phyloP scores from a whole-genome alignment of 1,140 invertebrate species.

The Drosophila pruinosa region DNA sequence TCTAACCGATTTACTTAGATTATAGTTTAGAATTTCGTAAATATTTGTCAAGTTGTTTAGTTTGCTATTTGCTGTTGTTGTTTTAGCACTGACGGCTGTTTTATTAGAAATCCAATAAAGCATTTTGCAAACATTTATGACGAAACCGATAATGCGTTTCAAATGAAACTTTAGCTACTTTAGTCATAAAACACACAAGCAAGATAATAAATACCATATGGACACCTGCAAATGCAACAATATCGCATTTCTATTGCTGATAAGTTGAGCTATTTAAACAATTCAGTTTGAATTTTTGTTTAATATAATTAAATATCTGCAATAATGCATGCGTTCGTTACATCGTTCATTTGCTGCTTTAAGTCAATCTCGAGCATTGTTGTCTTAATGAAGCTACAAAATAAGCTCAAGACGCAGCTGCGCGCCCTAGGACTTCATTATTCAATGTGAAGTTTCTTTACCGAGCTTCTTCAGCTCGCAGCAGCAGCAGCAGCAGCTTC shows the following conservation, averaged over 20 bases:
- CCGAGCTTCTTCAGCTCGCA: background rate
- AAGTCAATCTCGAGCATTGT: conserved; percentile 4
- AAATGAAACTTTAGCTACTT: background rate
- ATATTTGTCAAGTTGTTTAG: conserved; percentile 56
- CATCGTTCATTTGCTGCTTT: background rate
- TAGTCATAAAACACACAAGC: background rate
- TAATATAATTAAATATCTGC: background rate
- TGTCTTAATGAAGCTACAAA: conserved; percentile 16
- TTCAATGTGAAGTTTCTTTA: conserved; percentile 9
- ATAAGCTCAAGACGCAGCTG: conserved; percentile 24
- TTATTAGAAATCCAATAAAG: conserved; percentile 38
- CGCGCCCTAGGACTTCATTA: conserved; percentile 19
- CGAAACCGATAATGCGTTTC: background rate
- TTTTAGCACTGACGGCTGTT: conserved; percentile 45
- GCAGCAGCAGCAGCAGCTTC: background rate
- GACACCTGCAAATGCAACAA: background rate
- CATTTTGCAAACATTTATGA: conserved; percentile 26
- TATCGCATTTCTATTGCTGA: background rate
- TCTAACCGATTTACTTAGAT: conserved; percentile 37
- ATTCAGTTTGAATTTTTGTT: background rate
- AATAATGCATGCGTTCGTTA: background rate
- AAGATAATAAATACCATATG: background rate
- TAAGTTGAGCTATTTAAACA: background rate
- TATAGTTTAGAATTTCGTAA: conserved; percentile 68
- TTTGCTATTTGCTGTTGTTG: conserved; percentile 34